A percentile compares a stretch with the other conserved stretches of the same genome.
These are phyloP conservation scores for Hypolimnas misippus DNA, from an alignment of 2,888 invertebrate species.

Conservation along the genomic window DNA sequence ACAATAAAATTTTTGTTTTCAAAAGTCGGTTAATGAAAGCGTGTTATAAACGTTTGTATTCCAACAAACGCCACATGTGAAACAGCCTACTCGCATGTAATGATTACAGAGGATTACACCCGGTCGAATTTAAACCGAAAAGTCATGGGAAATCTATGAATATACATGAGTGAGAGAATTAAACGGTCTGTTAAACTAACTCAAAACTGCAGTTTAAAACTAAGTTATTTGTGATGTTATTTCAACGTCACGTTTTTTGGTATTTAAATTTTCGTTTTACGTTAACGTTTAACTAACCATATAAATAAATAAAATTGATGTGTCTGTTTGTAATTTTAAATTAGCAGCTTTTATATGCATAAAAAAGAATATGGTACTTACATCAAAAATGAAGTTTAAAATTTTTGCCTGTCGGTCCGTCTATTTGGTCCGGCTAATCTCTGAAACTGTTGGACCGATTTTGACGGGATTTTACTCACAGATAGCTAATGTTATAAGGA, in stretches of 20 bases:
- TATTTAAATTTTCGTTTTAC: not conserved
- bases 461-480: no score
- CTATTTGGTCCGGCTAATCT: no score
- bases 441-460: no score
- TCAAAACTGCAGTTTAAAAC: conserved; percentile 28
- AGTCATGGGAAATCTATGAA: conserved; percentile 32
- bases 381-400: no score
- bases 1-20: no score
- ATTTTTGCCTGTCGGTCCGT: no score
- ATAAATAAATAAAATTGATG: not conserved
- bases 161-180: conserved; percentile 36
- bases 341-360: no score
- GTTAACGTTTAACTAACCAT: not conserved
- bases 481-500: no score
- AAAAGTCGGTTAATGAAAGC: no score
- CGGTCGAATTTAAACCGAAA: conserved; percentile 29
- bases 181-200: conserved; percentile 28
- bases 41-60: no score
- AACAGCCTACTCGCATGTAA: conserved; percentile 12
- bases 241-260: conserved; percentile 10
- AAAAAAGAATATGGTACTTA: no score
- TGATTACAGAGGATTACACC: conserved; percentile 28
- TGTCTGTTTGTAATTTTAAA: not conserved
- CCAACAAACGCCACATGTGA: conserved; percentile 8
- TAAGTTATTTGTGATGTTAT: conserved; percentile 27